phyloP scores from a whole-genome alignment of 1,140 invertebrate genomes.

The Hyposmocoma kahamanoa region DNA sequence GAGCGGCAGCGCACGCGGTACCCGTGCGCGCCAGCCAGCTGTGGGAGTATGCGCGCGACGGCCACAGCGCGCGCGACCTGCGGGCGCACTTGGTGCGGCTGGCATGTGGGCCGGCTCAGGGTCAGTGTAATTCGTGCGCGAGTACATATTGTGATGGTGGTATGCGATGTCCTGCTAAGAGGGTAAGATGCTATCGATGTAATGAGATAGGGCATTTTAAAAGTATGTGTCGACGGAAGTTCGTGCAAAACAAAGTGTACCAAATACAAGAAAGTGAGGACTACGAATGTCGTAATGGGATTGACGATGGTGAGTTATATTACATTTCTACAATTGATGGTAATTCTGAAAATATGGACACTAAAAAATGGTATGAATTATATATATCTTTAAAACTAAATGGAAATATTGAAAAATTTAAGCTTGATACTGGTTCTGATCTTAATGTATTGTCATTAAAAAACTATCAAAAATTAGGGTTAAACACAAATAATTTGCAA shows the following conservation, averaged over 20 bases:
- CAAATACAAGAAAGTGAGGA: neutral
- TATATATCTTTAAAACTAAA: neutral
- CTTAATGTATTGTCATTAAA: conserved; percentile 1
- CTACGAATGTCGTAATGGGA: neutral
- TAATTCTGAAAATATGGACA: too few relatives aligned
- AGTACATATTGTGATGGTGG: neutral
- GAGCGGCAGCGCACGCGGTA: neutral
- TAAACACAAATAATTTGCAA: neutral
- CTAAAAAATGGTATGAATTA: conserved; percentile 7
- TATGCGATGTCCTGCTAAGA: neutral
- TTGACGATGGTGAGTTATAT: neutral
- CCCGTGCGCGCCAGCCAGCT: neutral
- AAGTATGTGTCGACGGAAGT: neutral
- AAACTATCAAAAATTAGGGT: conserved; percentile 4
- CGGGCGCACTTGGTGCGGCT: too few relatives aligned
- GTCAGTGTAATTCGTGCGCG: too few relatives aligned
- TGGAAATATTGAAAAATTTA: neutral
- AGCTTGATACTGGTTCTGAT: conserved; percentile 5
- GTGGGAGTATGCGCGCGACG: neutral
- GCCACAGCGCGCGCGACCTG: neutral
- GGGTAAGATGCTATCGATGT: neutral
- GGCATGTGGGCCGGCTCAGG: too few relatives aligned
- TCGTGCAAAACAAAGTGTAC: too few relatives aligned
- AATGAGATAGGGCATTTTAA: neutral
- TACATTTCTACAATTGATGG: neutral